Evolutionary conservation across 23 tunicate genomes (phyloP), one percentile per base, ranked within the genome.

Genomic region (Aplidium turbinatum): DNA sequence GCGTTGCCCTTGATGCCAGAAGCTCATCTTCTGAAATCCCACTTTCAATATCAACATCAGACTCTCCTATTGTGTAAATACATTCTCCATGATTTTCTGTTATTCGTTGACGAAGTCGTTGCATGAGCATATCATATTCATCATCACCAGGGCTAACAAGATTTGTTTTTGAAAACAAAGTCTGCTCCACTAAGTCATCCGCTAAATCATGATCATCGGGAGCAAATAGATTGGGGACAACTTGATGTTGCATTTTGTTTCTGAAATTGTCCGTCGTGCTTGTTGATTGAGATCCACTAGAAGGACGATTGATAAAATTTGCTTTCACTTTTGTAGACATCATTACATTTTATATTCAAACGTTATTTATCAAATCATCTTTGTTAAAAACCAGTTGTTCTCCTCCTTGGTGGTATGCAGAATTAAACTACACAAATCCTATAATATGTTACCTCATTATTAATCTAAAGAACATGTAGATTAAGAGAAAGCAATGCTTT

Each of bases 51-150:
- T 76, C 79, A 35, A 35, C 75, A 57, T 88, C 96, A 64, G 80
- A 76, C 53, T 82, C 97, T n/a, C 97, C 97, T 2, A 90, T 32
- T 0, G 85, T 27, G 52, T 71, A 90, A 33, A 90, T 82, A 63
- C 91, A 91, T 68, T 91, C 97, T 31, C 97, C 97, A 27, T 91
- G 97, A 58, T 91, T 88, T 62, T 81, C 87, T 23, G 68, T 34
- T 58, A 88, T 32, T 38, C 82, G 47, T 50, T 81, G 82, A 24
- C 62, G 33, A 32, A 88, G 74, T 50, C 76, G 96, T 20, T 76
- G 47, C 64, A 81, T 38, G 39, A 88, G 78, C 28, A 58, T 38
- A 47, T 88, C 87, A 66, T 54, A 81, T 75, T 88, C 81, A 51
- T 76, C 87, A 76, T 81, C 96, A 76, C 62, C 50, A 4, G 96